phyloP scores from a whole-genome alignment of 2,113 vertebrate species.

The Plotosus lineatus region DNA sequence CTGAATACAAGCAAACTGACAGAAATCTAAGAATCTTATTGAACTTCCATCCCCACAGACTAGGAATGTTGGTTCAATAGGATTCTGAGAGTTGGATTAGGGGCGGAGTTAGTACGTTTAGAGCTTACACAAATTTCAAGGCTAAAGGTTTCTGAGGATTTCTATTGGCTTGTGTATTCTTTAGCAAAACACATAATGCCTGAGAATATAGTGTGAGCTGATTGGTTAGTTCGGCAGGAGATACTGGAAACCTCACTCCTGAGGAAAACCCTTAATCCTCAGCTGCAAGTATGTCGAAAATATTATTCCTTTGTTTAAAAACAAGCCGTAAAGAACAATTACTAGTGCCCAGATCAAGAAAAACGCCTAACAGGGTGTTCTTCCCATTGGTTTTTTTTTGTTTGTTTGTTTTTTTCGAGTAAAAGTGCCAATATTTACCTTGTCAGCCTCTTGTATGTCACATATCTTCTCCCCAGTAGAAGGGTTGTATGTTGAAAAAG shows the following conservation, averaged over 20 bases:
- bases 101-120: not conserved
- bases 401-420: not conserved
- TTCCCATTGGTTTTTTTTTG: not conserved
- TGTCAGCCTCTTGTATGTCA: slow-evolving; percentile 96
- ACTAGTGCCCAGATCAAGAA: not conserved
- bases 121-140: not conserved
- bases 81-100: no score
- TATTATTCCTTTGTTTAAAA: not conserved
- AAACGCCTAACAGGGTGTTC: not conserved
- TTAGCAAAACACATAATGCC: not conserved
- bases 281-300: not conserved
- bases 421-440: slow-evolving; percentile 69
- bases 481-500: slow-evolving; percentile 88
- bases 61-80: no score
- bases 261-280: not conserved
- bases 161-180: not conserved
- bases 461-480: slow-evolving; percentile 93
- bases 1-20: not conserved
- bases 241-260: not conserved
- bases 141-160: not conserved
- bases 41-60: no score
- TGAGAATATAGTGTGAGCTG: not conserved
- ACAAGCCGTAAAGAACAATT: not conserved
- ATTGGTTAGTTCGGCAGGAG: not conserved
- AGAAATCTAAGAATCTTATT: not conserved